Base-by-base conservation (phyloP, 2,888 invertebrate genomes). In the Amphipyra berbera region DNA sequence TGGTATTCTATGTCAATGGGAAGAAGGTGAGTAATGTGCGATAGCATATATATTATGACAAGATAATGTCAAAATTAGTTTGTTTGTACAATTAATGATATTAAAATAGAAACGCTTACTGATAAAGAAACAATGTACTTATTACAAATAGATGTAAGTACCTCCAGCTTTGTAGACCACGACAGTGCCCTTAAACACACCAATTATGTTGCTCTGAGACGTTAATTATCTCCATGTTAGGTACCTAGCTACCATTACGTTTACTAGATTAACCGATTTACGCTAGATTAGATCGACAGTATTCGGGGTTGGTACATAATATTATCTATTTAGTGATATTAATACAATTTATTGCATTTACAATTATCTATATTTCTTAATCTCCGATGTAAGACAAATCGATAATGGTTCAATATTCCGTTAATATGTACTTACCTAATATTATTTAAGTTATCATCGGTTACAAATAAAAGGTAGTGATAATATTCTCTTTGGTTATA, bases 1-100 rank as follows among this genome's bases (percentile, higher is more conserved):
- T 93, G 82, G 93, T 93, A 55, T 93, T 95, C 81, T 96, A 89
- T 79, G 95, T 95, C 6, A 95, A 95, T 75, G 93, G 95, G 54
- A 95, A 94, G 71, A 95, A 93, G 94, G 95, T 95, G 76, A 68
- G 87, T 81, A 38, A 55, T 46, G 33, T 41, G 47, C 1, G 30
- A 13, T 13, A 35, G 10, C n/a, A 52, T 42, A 21, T n/a, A n/a
- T n/a, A n/a, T n/a, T n/a, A 8, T 71, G 40, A 30, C 8, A 13
- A 60, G 35, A 41, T 21, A 53, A 42, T 44, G 37, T 44, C 14
- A 40, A 44, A 61, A 44, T 55, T 58, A 57, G 37, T 44, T 38
- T 7, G 12, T 33, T 12, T 54, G 46, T 68, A 61, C 50, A 50
- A 42, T 49, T 53, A 41, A 44, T 38, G 21, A 12, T 13, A 9